Conservation (phyloP, 2,797 vertebrate species). For the Enoplosus armatus region DNA sequence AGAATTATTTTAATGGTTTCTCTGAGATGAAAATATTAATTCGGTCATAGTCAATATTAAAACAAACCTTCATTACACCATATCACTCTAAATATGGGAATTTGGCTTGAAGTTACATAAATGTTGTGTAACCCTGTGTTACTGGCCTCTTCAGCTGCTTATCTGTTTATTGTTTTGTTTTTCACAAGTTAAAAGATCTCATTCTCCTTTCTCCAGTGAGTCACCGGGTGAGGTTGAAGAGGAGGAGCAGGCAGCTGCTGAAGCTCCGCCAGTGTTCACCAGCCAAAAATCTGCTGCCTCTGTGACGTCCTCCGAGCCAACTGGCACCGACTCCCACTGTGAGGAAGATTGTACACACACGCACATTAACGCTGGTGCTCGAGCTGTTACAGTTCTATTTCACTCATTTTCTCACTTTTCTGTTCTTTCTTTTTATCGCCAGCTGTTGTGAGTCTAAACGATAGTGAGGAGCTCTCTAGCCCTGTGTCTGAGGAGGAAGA, state of each 20-base stretch:
- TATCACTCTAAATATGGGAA: background rate
- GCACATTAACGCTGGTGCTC: background rate
- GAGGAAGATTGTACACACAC: slow-evolving; percentile 45
- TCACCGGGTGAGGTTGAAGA: slow-evolving; percentile 53
- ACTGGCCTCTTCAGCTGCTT: background rate
- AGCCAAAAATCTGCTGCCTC: slow-evolving; percentile 76
- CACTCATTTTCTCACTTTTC: slow-evolving; percentile 7
- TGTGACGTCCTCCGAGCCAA: slow-evolving; percentile 77
- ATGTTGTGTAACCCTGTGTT: background rate
- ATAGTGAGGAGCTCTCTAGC: slow-evolving; percentile 85
- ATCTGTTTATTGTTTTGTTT: background rate
- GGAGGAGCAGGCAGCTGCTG: slow-evolving; percentile 43
- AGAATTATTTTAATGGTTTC: too few species aligned
- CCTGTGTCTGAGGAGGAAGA: slow-evolving; percentile 78
- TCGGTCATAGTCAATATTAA: background rate
- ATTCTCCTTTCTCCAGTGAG: slow-evolving; percentile 68
- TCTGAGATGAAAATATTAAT: background rate
- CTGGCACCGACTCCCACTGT: slow-evolving; percentile 85
- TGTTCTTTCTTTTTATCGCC: slow-evolving; percentile 43
- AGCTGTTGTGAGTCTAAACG: slow-evolving; percentile 88
- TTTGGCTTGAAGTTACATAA: background rate
- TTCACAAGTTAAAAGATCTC: background rate
- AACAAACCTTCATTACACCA: background rate
- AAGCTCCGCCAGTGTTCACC: slow-evolving; percentile 45
- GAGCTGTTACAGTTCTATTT: background rate